phyloP scores from a whole-genome alignment of 2,888 invertebrate genomes.

The Tinea pellionella region DNA sequence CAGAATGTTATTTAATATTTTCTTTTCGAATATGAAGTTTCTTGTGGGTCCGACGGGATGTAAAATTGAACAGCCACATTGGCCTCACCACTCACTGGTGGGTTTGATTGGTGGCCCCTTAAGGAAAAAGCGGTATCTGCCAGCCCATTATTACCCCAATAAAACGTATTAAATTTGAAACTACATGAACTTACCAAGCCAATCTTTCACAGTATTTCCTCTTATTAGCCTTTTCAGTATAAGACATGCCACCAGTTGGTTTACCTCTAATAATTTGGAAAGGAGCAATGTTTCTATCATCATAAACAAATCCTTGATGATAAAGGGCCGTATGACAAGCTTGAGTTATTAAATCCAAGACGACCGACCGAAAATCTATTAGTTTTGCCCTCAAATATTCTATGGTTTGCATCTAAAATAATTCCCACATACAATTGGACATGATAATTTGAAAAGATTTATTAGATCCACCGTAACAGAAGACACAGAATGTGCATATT shows the following conservation, averaged over 20 bases:
- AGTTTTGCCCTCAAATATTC: constrained; percentile 45
- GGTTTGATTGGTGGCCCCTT: too few relatives aligned
- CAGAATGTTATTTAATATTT: too few relatives aligned
- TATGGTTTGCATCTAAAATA: constrained; percentile 56
- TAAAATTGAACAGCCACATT: too few relatives aligned
- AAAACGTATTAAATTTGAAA: too few relatives aligned
- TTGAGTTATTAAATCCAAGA: constrained; percentile 57
- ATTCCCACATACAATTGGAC: neutral
- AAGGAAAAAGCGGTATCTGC: too few relatives aligned
- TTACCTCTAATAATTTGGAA: constrained; percentile 66
- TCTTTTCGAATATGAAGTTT: too few relatives aligned
- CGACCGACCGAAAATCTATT: constrained; percentile 43
- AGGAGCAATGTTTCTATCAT: constrained; percentile 72
- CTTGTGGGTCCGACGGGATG: too few relatives aligned
- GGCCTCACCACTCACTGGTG: too few relatives aligned
- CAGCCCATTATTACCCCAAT: too few relatives aligned
- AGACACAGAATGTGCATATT: too few relatives aligned
- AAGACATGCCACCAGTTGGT: constrained; percentile 80
- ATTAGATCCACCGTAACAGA: too few relatives aligned
- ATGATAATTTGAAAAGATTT: neutral
- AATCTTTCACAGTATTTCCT: constrained; percentile 82
- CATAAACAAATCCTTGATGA: constrained; percentile 81
- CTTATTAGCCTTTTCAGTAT: constrained; percentile 88
- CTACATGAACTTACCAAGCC: constrained; percentile 69
- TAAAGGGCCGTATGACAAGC: constrained; percentile 82